Evolutionary conservation across 2,797 vertebrate genomes (phyloP).

Genomic region (Kryptolebias ocellatus): DNA sequence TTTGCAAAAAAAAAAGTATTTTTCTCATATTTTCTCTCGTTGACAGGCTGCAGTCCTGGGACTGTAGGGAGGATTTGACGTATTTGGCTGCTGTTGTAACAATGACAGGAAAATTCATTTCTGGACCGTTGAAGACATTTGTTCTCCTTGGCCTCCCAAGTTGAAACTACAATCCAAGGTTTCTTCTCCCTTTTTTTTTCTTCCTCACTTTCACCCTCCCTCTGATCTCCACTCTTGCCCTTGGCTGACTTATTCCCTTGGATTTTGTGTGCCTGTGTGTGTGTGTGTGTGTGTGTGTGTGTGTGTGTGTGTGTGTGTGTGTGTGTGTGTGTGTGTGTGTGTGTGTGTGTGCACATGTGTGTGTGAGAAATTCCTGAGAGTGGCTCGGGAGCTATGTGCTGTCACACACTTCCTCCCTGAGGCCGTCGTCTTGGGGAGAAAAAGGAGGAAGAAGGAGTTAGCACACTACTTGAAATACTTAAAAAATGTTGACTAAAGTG

Average conservation of each 20-base stretch:
- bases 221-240: conserved; percentile 49
- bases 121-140: conserved; percentile 73
- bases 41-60: conserved; percentile 56
- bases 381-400: conserved; percentile 69
- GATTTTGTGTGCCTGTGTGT: conserved; percentile 24
- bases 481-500: conserved; percentile 18
- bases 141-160: conserved; percentile 67
- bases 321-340: conserved; percentile 1
- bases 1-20: conserved; percentile 42
- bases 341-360: conserved; percentile 21
- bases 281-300: background rate
- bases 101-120: conserved; percentile 75
- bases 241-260: conserved; percentile 61
- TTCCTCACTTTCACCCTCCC: conserved; percentile 31
- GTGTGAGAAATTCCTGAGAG: conserved; percentile 66
- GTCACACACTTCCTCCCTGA: conserved; percentile 75
- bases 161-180: conserved; percentile 50
- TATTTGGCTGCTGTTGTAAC: conserved; percentile 67
- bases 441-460: conserved; percentile 11
- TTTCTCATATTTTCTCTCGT: conserved; percentile 58
- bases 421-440: conserved; percentile 28
- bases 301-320: too few relatives aligned
- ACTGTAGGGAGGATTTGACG: conserved; percentile 55
- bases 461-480: conserved; percentile 16
- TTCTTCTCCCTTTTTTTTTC: conserved; percentile 31